phyloP scores from a whole-genome alignment of 2,888 invertebrate species.

The Stramonita haemastoma region DNA sequence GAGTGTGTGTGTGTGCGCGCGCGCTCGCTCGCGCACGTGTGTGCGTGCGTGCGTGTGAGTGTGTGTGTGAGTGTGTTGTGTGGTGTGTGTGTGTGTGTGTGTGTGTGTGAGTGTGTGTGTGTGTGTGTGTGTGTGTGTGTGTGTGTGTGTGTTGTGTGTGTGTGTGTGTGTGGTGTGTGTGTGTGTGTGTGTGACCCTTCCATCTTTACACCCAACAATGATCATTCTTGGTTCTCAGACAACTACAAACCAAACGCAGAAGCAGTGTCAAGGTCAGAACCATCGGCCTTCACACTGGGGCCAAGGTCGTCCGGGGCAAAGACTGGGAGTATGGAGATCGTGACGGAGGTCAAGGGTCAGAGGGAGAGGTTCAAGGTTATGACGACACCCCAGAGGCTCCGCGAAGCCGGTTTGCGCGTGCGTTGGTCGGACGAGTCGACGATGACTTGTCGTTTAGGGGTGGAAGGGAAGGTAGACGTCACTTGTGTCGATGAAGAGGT shows the following conservation, averaged over 20 bases:
- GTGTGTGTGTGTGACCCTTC: background rate
- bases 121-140: background rate
- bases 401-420: constrained; percentile 33
- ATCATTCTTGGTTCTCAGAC: background rate
- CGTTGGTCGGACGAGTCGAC: constrained; percentile 35
- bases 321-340: constrained; percentile 29
- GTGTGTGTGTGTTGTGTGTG: background rate
- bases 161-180: background rate
- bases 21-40: background rate
- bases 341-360: constrained; percentile 29
- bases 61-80: background rate
- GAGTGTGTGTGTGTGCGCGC: background rate
- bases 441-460: constrained; percentile 39
- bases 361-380: constrained; percentile 35
- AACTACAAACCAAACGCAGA: constrained; percentile 14
- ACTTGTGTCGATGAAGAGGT: constrained; percentile 38
- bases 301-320: constrained; percentile 26
- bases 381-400: background rate
- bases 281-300: constrained; percentile 35
- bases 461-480: constrained; percentile 43
- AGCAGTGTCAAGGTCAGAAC: constrained; percentile 37
- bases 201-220: background rate
- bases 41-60: background rate
- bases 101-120: background rate
- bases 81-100: background rate